phyloP scores from a whole-genome alignment of 2,113 vertebrate species.

The Colaptes auratus region DNA sequence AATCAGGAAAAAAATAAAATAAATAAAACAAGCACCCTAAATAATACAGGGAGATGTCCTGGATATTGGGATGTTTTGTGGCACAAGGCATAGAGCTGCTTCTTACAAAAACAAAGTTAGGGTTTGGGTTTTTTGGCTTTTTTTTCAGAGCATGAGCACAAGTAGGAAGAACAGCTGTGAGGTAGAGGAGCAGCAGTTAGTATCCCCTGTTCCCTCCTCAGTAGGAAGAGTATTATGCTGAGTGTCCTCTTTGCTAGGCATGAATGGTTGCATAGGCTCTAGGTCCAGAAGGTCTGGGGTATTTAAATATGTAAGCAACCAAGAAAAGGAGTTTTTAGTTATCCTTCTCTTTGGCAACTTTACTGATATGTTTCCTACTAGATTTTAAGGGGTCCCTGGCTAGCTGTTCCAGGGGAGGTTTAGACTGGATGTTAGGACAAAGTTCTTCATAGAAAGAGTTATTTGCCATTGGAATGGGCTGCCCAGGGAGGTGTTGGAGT shows the following conservation, averaged over 20 bases:
- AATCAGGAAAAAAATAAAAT: neutral
- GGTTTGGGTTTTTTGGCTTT: rapidly evolving
- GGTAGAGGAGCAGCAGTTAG: neutral
- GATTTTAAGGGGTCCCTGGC: neutral
- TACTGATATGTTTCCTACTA: neutral
- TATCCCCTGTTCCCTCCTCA: neutral
- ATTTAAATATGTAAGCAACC: neutral
- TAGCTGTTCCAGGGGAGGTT: neutral
- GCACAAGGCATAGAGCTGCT: neutral
- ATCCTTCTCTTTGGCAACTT: neutral
- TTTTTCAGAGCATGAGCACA: neutral
- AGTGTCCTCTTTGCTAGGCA: neutral
- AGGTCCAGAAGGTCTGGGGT: neutral
- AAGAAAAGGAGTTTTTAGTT: neutral
- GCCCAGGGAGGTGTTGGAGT: too few species aligned
- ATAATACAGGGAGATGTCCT: slow-evolving; percentile 14
- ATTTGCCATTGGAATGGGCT: too few species aligned
- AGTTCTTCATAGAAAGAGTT: too few species aligned
- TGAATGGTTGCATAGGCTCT: neutral
- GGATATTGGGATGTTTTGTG: slow-evolving; percentile 7
- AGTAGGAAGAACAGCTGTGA: neutral
- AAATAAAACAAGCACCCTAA: neutral
- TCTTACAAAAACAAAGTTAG: neutral
- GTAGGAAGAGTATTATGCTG: neutral
- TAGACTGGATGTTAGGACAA: too few species aligned